Percentiles rank a stretch among this genome's conserved stretches.
phyloP scores from a whole-genome alignment of 1,140 invertebrate genomes.

The Drosophila nebulosa region DNA sequence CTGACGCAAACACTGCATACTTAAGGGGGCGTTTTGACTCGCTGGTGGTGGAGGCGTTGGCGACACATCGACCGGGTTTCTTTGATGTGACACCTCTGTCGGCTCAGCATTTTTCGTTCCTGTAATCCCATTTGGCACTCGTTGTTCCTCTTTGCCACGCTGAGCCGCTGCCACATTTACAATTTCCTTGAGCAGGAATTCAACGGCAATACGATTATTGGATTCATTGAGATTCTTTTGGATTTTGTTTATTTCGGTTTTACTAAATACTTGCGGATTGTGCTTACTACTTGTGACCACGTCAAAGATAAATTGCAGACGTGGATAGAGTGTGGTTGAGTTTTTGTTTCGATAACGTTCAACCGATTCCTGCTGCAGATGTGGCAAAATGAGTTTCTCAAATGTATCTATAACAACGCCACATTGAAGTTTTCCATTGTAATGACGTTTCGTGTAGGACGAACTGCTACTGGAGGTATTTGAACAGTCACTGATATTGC shows the following conservation, averaged over 20 bases:
- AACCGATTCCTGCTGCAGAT: conserved; percentile 36
- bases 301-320: conserved; percentile 65
- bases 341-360: conserved; percentile 50
- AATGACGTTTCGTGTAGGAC: conserved; percentile 29
- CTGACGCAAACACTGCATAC: not conserved
- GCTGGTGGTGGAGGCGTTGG: conserved; percentile 8
- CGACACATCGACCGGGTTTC: not conserved
- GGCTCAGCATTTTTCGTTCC: not conserved
- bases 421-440: conserved; percentile 34
- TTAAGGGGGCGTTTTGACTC: conserved; percentile 11
- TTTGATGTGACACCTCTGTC: not conserved
- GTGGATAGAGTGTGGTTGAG: conserved; percentile 27
- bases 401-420: conserved; percentile 64
- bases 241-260: conserved; percentile 58
- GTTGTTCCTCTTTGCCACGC: conserved; percentile 16
- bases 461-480: conserved; percentile 21
- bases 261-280: conserved; percentile 57
- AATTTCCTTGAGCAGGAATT: conserved; percentile 63
- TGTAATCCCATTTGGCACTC: conserved; percentile 22
- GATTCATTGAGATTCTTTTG: conserved; percentile 59
- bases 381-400: conserved; percentile 65
- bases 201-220: conserved; percentile 52
- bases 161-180: conserved; percentile 44
- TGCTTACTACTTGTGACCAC: conserved; percentile 64
- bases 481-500: conserved; percentile 23